Evolutionary conservation across 2,888 invertebrate genomes (phyloP).

Genomic region (Euplexia lucipara): DNA sequence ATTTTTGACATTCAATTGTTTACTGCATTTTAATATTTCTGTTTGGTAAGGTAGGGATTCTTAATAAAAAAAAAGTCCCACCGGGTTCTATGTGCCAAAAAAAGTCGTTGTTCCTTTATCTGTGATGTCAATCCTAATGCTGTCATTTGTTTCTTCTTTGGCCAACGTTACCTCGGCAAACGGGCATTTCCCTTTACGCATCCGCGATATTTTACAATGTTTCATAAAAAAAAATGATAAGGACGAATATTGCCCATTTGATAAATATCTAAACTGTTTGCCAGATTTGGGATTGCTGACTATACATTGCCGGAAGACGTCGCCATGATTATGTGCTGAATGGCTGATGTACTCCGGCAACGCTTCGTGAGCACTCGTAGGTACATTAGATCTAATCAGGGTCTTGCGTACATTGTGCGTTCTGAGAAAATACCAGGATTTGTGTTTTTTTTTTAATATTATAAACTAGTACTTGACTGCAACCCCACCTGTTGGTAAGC

Average conservation of each 20-base stretch:
- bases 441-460: constrained; percentile 22
- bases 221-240: constrained; percentile 26
- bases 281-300: constrained; percentile 47
- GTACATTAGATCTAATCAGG: constrained; percentile 61
- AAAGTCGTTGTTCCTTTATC: too few relatives aligned
- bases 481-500: too few relatives aligned
- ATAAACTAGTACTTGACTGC: too few relatives aligned
- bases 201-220: background rate
- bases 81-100: too few relatives aligned
- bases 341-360: constrained; percentile 52
- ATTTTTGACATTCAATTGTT: too few relatives aligned
- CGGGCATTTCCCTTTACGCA: background rate
- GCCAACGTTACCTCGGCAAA: too few relatives aligned
- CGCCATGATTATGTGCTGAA: constrained; percentile 34
- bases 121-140: too few relatives aligned
- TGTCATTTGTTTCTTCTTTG: too few relatives aligned
- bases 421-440: constrained; percentile 50
- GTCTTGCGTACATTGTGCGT: constrained; percentile 38
- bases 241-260: constrained; percentile 36
- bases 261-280: constrained; percentile 44
- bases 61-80: too few relatives aligned
- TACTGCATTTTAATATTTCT: too few relatives aligned
- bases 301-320: constrained; percentile 36
- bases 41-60: too few relatives aligned
- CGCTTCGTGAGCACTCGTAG: constrained; percentile 46